A percentile compares a stretch with the other conserved stretches of the same genome.
Evolutionary conservation across 2,888 invertebrate genomes (phyloP).

Genomic region (Amphipyra tragopoginis): DNA sequence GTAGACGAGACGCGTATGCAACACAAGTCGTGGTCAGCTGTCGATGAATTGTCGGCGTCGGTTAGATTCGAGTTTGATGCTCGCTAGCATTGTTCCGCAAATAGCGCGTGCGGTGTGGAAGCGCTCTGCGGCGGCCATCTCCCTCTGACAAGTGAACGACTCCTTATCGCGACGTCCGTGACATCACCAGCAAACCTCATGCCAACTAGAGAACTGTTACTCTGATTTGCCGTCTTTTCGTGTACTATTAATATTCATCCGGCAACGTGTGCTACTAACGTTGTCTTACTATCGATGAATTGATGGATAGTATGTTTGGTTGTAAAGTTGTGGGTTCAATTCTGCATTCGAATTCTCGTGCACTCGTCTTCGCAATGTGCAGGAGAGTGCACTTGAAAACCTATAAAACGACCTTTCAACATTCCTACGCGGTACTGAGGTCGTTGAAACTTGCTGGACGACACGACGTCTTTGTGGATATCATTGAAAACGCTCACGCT

Average conservation of each 20-base stretch:
- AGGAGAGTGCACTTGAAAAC: constrained; percentile 65
- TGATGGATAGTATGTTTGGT: constrained; percentile 31
- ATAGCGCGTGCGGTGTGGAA: constrained; percentile 68
- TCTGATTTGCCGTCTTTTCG: constrained; percentile 58
- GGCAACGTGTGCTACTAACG: constrained; percentile 34
- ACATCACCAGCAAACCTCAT: constrained; percentile 74
- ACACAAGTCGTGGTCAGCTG: constrained; percentile 64
- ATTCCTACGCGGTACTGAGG: constrained; percentile 42
- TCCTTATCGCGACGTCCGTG: constrained; percentile 80
- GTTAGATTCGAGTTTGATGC: constrained; percentile 69
- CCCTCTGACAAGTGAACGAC: constrained; percentile 82
- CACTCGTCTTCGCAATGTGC: constrained; percentile 19
- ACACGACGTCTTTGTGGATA: constrained; percentile 29
- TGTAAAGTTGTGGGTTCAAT: constrained; percentile 16
- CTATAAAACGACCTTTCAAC: constrained; percentile 63
- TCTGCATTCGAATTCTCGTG: constrained; percentile 27
- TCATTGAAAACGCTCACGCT: constrained; percentile 18
- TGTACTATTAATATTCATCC: constrained; percentile 61
- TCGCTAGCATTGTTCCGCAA: constrained; percentile 79
- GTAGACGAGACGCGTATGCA: constrained; percentile 29
- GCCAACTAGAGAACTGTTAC: constrained; percentile 73
- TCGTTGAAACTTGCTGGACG: constrained; percentile 51
- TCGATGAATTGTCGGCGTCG: constrained; percentile 64
- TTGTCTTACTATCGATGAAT: constrained; percentile 41
- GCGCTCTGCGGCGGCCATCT: constrained; percentile 65